Evolutionary conservation across 2,888 invertebrate species (phyloP), one percentile per base, ranked within the genome.

Genomic region (Cosmopolites sordidus): DNA sequence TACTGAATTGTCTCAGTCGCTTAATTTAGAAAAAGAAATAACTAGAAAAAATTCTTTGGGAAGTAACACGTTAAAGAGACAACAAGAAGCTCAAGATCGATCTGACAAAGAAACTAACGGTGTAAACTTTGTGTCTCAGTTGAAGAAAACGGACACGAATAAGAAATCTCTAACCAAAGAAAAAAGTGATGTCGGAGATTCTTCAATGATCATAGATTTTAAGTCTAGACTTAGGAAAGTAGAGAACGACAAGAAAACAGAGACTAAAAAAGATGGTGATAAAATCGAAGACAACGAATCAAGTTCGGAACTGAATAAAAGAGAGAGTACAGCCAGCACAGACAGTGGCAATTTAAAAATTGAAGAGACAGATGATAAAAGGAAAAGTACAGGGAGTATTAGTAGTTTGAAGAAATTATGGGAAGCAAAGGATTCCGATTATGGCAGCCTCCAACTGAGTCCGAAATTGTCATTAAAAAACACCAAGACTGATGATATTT

Each of bases 361-460:
- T 22, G 83, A 80, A 6, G 88, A 87, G 45, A 83, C 82, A 12
- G 89, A 91, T 46, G 90, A 91, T 70, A 93, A 92, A 72, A 80
- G 93, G 11, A 86, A 90, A 61, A 92, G 92, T 73, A 92, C 92
- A 43, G 93, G 93, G 58, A 92, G 92, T 75, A 94, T 94, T 68
- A 92, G 87, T 71, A 93, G 91, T 73, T 78, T 94, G 66, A 93
- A 93, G 73, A 91, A 91, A 73, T 76, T 94, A 58, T 94, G 94
- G 94, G 94, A 94, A 75, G 87, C 86, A 60, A 89, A 88, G 69
- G 86, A 86, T 70, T 65, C 68, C 42, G 75, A 75, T 59, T 71
- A 69, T 37, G 73, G 75, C 18, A 79, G 78, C 58, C 77, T 82
- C 43, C 82, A 84, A 54, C 71, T 84, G 39, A 84, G 84, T 65